Conservation (phyloP, 2,113 vertebrate species). For the Eira barbara region DNA sequence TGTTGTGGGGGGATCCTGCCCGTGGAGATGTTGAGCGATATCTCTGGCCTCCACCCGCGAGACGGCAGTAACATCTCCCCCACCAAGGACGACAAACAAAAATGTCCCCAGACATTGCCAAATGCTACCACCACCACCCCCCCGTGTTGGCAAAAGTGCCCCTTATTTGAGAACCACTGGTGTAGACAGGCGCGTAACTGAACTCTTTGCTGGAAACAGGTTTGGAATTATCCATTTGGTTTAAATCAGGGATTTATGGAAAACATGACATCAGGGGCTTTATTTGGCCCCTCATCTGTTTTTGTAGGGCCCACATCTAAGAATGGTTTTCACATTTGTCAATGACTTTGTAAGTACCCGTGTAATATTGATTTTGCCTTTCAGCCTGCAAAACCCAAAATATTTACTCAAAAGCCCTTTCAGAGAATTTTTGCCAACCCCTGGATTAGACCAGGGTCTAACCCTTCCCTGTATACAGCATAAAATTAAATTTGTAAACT, state of each 20-base stretch:
- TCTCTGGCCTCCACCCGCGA: neutral
- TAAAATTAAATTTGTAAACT: neutral
- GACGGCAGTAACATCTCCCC: accelerated
- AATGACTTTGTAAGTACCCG: accelerated
- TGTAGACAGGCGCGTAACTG: too few species aligned
- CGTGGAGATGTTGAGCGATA: accelerated
- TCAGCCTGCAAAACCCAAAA: neutral
- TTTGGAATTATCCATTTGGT: too few species aligned
- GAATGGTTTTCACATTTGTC: neutral
- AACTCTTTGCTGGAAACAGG: neutral
- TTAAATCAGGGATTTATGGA: neutral
- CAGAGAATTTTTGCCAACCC: neutral
- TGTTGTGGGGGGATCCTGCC: neutral
- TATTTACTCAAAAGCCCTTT: neutral
- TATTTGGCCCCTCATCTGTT: neutral
- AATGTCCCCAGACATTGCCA: neutral
- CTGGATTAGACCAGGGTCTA: neutral
- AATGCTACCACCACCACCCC: neutral
- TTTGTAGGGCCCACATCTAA: neutral
- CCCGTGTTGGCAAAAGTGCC: too few species aligned
- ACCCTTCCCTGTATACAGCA: too few species aligned
- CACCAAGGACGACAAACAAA: accelerated
- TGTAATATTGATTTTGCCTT: neutral
- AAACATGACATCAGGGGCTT: neutral
- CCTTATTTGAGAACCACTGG: neutral